Evolutionary conservation across 2,888 invertebrate species (phyloP), one percentile per base, ranked within the genome.

Genomic region (Drosophila paramelanica): DNA sequence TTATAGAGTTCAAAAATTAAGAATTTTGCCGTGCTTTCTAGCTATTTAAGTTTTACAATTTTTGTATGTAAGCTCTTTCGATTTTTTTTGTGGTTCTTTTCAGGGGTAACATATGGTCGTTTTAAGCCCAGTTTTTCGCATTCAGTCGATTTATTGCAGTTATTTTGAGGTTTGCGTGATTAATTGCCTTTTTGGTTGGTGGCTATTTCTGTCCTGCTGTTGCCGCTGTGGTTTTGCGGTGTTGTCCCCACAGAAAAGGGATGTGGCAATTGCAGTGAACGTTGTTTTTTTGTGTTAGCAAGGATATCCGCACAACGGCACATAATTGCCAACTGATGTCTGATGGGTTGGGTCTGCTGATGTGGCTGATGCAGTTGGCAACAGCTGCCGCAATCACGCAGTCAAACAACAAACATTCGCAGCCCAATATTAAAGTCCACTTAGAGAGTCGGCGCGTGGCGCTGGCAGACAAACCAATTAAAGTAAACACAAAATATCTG

Each of bases 351-450:
- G 33, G 33, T 14, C 31, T 31, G 31, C 3, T 10, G 31, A 36
- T 20, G 41, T 17, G 17, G 51, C 39, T 14, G 38, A 5, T 5
- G 25, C 51, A 27, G 41, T 38, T 45, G 59, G 56, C 64, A 77
- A 74, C 79, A 84, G 88, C 76, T 67, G 67, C 60, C 58, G 55
- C 65, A 75, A 73, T 78, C 85, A 64, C 23, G 43, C 55, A 52
- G 51, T 52, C 23, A 61, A 41, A 57, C 57, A 66, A 10, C 31
- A 31, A 31, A 31, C 31, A 31, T 3, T 66, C 55, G 56, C 36
- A 67, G 20, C 20, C 60, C 51, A 64, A 61, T 71, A 87, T 88
- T 84, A 85, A 83, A 85, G 77, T 69, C 73, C 72, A 88, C 88
- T 83, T 88, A 86, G 58, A 38, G 45, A 31, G 55, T 10, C 49